phyloP scores from a whole-genome alignment of 2,113 vertebrate species.

The Nothocercus nigrocapillus region DNA sequence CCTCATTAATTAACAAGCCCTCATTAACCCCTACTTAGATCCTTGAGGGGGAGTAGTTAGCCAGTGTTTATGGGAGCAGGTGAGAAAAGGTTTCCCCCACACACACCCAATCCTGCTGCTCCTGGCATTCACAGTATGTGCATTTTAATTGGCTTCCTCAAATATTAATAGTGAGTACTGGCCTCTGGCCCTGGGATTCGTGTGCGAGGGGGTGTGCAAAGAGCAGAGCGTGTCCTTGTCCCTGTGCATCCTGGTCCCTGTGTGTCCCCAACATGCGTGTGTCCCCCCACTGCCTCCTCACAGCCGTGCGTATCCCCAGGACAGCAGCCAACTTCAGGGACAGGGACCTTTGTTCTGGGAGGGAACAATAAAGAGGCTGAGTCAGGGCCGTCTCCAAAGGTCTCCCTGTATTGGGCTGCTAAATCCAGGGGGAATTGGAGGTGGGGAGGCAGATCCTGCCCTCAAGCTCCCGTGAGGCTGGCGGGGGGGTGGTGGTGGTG shows the following conservation, averaged over 20 bases:
- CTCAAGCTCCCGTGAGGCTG: too few relatives aligned
- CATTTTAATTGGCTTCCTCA: neutral
- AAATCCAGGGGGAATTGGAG: too few relatives aligned
- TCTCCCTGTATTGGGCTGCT: too few relatives aligned
- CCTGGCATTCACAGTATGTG: neutral
- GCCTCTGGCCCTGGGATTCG: neutral
- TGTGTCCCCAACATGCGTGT: neutral
- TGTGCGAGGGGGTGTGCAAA: neutral
- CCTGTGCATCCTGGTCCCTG: too few relatives aligned
- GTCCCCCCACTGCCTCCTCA: neutral
- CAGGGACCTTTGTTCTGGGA: conserved; percentile 25
- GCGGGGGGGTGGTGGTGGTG: too few relatives aligned
- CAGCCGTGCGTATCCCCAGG: neutral
- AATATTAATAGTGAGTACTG: neutral
- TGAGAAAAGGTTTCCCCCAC: neutral
- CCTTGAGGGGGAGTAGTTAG: neutral
- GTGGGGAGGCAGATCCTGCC: too few relatives aligned
- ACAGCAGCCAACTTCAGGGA: neutral
- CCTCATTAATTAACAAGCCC: neutral
- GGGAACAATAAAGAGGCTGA: neutral
- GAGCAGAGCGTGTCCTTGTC: neutral
- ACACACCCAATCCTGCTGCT: too few relatives aligned
- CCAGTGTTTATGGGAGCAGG: accelerated
- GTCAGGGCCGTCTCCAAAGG: neutral
- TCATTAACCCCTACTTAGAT: neutral